Evolutionary conservation across 2,888 invertebrate genomes (phyloP).

Genomic region (Dromius quadrimaculatus): DNA sequence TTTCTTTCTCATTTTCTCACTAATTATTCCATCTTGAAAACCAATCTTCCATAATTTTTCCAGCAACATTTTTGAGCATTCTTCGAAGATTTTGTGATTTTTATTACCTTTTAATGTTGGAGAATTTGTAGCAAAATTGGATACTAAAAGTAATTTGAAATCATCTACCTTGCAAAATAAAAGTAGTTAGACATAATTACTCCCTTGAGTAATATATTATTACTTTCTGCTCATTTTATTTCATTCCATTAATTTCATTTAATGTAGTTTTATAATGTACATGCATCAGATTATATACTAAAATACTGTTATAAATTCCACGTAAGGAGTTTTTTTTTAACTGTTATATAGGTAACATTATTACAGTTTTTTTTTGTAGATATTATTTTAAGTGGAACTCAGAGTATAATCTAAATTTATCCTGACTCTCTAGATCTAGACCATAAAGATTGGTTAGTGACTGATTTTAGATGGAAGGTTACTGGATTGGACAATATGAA

Average conservation of each 20-base stretch:
- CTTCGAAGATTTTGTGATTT: not conserved
- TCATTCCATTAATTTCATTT: slow-evolving; percentile 9
- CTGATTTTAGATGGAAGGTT: too few relatives aligned
- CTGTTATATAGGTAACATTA: too few relatives aligned
- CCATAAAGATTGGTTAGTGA: too few relatives aligned
- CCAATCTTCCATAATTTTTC: slow-evolving; percentile 1
- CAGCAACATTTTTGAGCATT: not conserved
- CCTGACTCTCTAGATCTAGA: too few relatives aligned
- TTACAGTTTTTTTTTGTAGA: too few relatives aligned
- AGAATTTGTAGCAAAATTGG: slow-evolving; percentile 14
- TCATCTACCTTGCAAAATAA: slow-evolving; percentile 17
- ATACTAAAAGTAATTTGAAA: not conserved
- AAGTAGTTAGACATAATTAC: slow-evolving; percentile 15
- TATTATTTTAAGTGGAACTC: too few relatives aligned
- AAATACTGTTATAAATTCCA: too few relatives aligned
- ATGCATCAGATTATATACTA: slow-evolving; percentile 5
- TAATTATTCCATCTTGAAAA: slow-evolving; percentile 6
- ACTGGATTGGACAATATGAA: too few relatives aligned
- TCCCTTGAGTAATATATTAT: not conserved
- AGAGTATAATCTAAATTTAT: too few relatives aligned
- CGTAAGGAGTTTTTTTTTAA: too few relatives aligned
- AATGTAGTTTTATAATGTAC: slow-evolving; percentile 7
- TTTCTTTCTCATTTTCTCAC: slow-evolving; percentile 12
- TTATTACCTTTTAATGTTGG: not conserved
- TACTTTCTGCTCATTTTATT: slow-evolving; percentile 13